Evolutionary conservation across 2,797 vertebrate species (phyloP), one percentile per base, ranked within the genome.

Genomic region (Alcedo atthis): DNA sequence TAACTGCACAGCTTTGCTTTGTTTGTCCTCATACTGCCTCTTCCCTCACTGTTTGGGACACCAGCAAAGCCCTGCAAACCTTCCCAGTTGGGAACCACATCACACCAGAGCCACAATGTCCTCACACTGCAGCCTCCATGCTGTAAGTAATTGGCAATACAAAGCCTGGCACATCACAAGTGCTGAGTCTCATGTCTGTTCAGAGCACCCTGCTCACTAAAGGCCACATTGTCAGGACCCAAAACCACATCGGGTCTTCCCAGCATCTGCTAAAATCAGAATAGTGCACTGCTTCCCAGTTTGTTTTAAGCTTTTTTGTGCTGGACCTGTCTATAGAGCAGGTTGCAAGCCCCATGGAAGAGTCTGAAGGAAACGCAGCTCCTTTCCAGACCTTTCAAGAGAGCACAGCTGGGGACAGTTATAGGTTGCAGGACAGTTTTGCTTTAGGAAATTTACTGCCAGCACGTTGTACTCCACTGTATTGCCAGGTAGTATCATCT

Each of bases 231-330:
- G 53, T 28, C 9, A 19, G 67, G 81, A 79, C 75, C 19, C 32
- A 3, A 45, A 74, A 81, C 77, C 92, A 89, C 86, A 22, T 68
- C 89, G 19, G 12, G 18, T 53, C 42, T 87, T 62, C 87, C 48
- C 62, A 94, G 79, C 73, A 86, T 32, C 88, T 70, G 45, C 53
- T 89, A 32, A 82, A 70, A 94, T 84, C 89, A 85, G 66, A 84
- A 88, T 58, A 89, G 73, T 54, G 74, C 70, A 54, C 71, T 45
- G 30, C 82, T 93, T 93, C 89, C 84, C 48, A 9, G 74, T 62
- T 96, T 45, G 9, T 87, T 95, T 67, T 90, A 89, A 68, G 85
- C 42, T 81, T 76, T 92, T 91, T 96, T 89, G 88, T 87, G 70
- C 67, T 40, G 33, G 82, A 74, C 55, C 28, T 4, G 57, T 63